Percentiles rank a stretch among this genome's conserved stretches.
Conservation (phyloP, 1,140 invertebrate species). For the Linepithema humile region DNA sequence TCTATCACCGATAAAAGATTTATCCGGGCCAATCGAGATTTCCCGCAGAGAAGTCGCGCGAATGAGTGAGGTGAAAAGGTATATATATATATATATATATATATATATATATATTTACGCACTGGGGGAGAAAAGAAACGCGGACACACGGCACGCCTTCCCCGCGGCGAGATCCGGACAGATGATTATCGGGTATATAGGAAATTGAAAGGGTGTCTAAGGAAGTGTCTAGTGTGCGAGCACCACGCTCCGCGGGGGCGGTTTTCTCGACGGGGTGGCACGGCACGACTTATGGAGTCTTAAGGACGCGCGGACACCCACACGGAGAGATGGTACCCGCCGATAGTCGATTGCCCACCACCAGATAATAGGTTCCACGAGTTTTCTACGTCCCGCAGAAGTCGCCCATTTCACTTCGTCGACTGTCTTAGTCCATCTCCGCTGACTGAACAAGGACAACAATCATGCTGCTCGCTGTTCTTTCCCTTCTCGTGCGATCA, state of each 20-base stretch:
- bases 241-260: conserved; percentile 65
- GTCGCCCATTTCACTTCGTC: conserved; percentile 33
- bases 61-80: background rate
- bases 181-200: conserved; percentile 82
- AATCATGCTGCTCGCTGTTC: background rate
- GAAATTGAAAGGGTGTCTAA: conserved; percentile 83
- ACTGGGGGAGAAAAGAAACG: conserved; percentile 15
- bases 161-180: conserved; percentile 68
- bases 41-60: background rate
- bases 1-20: conserved; percentile 17
- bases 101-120: background rate
- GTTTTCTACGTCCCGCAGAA: conserved; percentile 68
- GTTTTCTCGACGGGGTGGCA: conserved; percentile 73
- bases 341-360: conserved; percentile 75
- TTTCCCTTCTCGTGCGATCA: conserved; percentile 48
- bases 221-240: conserved; percentile 78
- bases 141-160: conserved; percentile 22
- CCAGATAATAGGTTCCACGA: conserved; percentile 76
- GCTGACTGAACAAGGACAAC: conserved; percentile 43
- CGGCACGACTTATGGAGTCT: conserved; percentile 71
- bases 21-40: conserved; percentile 10
- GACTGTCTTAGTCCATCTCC: conserved; percentile 38
- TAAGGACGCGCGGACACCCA: conserved; percentile 74
- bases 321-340: conserved; percentile 73
- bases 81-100: background rate